A percentile compares a stretch with the other conserved stretches of the same genome.
Conservation (phyloP, 2,113 vertebrate genomes). For the Oriolus oriolus region DNA sequence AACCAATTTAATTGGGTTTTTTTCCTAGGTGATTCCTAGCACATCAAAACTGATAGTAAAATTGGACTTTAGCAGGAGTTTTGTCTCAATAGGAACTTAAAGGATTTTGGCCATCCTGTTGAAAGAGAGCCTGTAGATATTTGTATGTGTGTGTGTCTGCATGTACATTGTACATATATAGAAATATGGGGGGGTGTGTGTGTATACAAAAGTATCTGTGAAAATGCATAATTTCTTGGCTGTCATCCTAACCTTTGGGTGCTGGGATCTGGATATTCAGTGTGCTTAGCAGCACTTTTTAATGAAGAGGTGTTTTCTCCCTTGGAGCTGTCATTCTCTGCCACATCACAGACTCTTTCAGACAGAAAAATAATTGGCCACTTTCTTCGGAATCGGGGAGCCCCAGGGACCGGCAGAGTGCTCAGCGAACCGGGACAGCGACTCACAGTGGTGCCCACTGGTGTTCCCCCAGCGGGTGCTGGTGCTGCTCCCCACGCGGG, state of each 20-base stretch:
- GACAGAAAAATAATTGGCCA: slow-evolving; percentile 84
- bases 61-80: background rate
- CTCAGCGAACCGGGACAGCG: slow-evolving; percentile 30
- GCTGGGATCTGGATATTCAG: slow-evolving; percentile 27
- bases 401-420: slow-evolving; percentile 59
- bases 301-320: slow-evolving; percentile 71
- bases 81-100: background rate
- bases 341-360: slow-evolving; percentile 80
- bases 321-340: slow-evolving; percentile 71
- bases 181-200: background rate
- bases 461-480: background rate
- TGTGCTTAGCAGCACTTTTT: slow-evolving; percentile 66
- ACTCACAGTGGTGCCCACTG: background rate
- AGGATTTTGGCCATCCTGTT: background rate
- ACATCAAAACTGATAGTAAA: background rate
- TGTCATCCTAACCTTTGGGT: slow-evolving; percentile 10
- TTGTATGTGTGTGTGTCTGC: background rate
- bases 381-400: slow-evolving; percentile 58
- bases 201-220: background rate
- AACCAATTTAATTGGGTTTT: background rate
- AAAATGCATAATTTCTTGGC: slow-evolving; percentile 5
- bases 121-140: background rate
- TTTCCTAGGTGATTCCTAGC: background rate
- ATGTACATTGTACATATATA: background rate
- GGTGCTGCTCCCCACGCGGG: accelerated